Evolutionary conservation across 37 sponge, comb jelly and placozoan species (phyloP), one percentile per base, ranked within the genome.

Genomic region (Oscarella lobularis): DNA sequence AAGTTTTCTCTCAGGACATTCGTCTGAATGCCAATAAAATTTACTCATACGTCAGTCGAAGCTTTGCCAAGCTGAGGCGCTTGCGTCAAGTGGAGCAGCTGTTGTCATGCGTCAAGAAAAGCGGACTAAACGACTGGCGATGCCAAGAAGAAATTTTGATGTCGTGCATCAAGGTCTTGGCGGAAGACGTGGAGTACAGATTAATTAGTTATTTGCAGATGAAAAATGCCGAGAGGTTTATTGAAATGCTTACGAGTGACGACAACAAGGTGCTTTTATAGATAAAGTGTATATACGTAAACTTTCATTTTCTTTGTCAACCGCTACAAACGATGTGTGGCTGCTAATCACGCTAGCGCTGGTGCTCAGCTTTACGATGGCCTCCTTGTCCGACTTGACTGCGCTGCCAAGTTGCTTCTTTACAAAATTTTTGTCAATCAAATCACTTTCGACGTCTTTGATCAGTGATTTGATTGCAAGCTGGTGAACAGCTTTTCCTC

Each of bases 71-170:
- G 32, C 74, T 39, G 37, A 66, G 78, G 35, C 66, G 76, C 34
- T 86, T 82, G n/a, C 33, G 36, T 5, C 81, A 86, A 27, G 35
- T 90, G 3, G 54, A 83, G 66, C 33, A 72, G 0, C 73, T 90
- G 38, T 67, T 90, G 1, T 73, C 78, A 38, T 74, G 73, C 33
- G 66, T 86, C 0, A 75, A 86, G 54, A 76, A 74, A 30, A 60
- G 40, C 1, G 20, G 27, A 0, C 9, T 77, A 3, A 31, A n/a
- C 14, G 73, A 79, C 27, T 74, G 69, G 0, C 31, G 48, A 0
- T 72, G 78, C 70, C 76, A 77, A 55, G 92, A 91, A 77, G 87
- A 91, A 34, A 74, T 91, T 39, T 67, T 84, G 66, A 76, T 87
- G 72, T 77, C 92, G 29, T 86, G 86, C 73, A 82, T 91, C 34